These are phyloP conservation scores for Zoanthus sociatus DNA, from an alignment of 92 coral and sea anemone species.

Conservation along the genomic window DNA sequence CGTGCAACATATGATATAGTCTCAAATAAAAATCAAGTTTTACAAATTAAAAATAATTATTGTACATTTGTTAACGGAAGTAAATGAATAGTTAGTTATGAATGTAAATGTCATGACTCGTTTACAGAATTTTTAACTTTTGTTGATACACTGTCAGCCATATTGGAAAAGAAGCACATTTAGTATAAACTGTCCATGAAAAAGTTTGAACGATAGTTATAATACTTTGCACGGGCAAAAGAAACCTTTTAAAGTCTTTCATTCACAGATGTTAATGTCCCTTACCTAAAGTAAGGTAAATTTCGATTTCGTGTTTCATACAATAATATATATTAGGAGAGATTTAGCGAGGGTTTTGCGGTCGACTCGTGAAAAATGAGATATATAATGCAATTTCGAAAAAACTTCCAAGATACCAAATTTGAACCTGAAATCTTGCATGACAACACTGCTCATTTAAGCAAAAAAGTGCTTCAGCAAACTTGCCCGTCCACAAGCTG, in stretches of 20 bases:
- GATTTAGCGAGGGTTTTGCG: too few species aligned
- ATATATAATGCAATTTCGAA: too few species aligned
- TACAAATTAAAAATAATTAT: constrained; percentile 1
- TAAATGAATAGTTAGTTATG: constrained; percentile 14
- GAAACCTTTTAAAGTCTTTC: background rate
- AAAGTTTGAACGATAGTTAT: background rate
- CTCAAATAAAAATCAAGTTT: constrained; percentile 12
- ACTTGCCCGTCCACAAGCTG: too few species aligned
- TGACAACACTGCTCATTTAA: too few species aligned
- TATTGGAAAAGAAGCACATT: background rate
- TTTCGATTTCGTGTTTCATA: too few species aligned
- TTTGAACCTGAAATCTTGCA: too few species aligned
- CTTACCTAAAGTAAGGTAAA: too few species aligned
- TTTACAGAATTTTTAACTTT: background rate
- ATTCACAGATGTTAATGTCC: too few species aligned
- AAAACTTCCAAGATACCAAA: too few species aligned
- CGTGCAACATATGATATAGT: constrained; percentile 8
- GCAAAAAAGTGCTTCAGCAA: too few species aligned
- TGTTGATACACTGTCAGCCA: constrained; percentile 1
- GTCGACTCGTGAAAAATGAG: too few species aligned
- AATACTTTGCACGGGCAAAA: background rate
- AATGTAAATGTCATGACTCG: constrained; percentile 1
- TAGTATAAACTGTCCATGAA: background rate
- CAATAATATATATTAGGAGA: too few species aligned
- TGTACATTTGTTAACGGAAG: constrained; percentile 14